Evolutionary conservation across 2,888 invertebrate species (phyloP), one percentile per base, ranked within the genome.

Genomic region (Saturnia japonica): DNA sequence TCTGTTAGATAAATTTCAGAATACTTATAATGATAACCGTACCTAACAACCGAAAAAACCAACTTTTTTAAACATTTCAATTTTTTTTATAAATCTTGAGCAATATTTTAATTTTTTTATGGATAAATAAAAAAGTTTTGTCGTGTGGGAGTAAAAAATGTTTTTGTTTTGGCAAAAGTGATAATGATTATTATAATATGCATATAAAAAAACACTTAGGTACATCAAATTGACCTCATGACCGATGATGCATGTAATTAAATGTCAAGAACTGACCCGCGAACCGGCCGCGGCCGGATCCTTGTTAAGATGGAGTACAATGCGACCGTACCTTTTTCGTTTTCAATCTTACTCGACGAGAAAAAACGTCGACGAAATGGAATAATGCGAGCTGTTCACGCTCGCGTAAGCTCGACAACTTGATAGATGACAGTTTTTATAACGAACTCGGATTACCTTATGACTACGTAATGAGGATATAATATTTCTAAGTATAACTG

Each of bases 251-350:
- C 57, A 28, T 60, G 14, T 28, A 28, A 60, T 60, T 60, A 60
- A 60, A 60, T 60, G 12, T 60, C 25, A 60, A 25, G 25, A 60
- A 28, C 12, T 16, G 28, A 60, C 25, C 25, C 19, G n/a, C n/a
- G n/a, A n/a, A n/a, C n/a, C n/a, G n/a, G n/a, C n/a, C n/a, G n/a
- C n/a, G 11, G 14, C 57, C 57, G 57, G 57, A 60, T 60, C 57
- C 57, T 60, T 60, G 57, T 60, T 60, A 60, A 25, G 57, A 60
- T 60, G 25, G 57, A 57, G 25, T 57, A 57, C 57, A 57, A 57
- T 57, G 57, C 28, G 57, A 60, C 57, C 57, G 57, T 60, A 22
- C 64, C 64, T n/a, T 64, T 64, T 64, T 64, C 64, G 64, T 64
- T 64, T 64, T 64, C 64, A 64, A 64, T 64, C 64, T n/a, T 19